These are phyloP conservation scores for Agapetus fuscipes DNA, from an alignment of 2,888 invertebrate genomes.

Conservation along the genomic window DNA sequence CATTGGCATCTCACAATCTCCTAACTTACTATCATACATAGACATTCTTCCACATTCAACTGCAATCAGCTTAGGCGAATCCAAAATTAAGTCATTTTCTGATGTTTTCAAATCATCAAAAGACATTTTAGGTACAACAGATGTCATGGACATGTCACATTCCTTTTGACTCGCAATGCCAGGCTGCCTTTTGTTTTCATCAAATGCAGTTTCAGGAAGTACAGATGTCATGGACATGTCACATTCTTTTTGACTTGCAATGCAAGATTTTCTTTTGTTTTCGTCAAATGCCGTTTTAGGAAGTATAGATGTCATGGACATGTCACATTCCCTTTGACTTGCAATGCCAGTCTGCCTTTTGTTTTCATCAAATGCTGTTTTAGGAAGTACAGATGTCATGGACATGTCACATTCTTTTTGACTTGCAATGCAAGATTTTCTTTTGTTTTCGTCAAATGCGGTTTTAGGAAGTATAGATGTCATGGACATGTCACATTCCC, in stretches of 20 bases:
- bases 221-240: slow-evolving; percentile 12
- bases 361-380: background rate
- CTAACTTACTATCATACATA: no score
- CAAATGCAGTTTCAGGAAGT: no score
- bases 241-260: slow-evolving; percentile 4
- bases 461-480: background rate
- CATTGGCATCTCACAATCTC: no score
- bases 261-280: slow-evolving; percentile 3
- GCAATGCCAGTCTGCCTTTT: slow-evolving; percentile 2
- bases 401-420: slow-evolving; percentile 4
- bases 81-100: no score
- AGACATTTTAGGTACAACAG: no score
- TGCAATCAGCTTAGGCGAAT: no score
- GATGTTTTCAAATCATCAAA: no score
- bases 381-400: slow-evolving; percentile 3
- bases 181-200: no score
- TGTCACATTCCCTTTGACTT: no score
- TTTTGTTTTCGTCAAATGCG: background rate
- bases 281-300: background rate
- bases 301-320: slow-evolving; percentile 1
- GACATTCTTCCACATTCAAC: no score
- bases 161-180: no score
- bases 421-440: slow-evolving; percentile 1
- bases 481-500: slow-evolving; percentile 4
- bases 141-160: no score